phyloP scores from a whole-genome alignment of 2,888 invertebrate genomes.

The Rhopalosiphum nymphaeae region DNA sequence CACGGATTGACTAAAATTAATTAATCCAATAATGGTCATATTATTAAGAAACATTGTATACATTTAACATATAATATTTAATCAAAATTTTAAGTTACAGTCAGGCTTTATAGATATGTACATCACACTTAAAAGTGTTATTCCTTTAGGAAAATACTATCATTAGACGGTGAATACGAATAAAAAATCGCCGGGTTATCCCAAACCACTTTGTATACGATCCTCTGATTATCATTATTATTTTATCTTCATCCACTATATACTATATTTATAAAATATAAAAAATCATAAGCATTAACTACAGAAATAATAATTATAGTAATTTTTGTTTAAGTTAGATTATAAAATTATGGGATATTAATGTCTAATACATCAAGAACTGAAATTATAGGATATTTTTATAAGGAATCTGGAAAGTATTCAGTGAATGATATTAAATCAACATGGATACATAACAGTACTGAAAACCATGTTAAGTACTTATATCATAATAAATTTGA shows the following conservation, averaged over 20 bases:
- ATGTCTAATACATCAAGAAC: not conserved
- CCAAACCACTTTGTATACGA: not conserved
- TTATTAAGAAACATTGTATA: not conserved
- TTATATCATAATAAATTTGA: not conserved
- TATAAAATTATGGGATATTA: not conserved
- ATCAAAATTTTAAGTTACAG: not conserved
- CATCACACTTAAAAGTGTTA: not conserved
- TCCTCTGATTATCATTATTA: not conserved
- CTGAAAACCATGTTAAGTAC: not conserved
- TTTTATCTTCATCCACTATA: not conserved
- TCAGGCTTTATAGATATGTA: not conserved
- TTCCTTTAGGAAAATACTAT: not conserved
- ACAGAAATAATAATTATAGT: not conserved
- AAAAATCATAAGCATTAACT: not conserved
- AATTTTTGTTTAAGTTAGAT: not conserved
- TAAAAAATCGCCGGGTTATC: not conserved
- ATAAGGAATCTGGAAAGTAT: not conserved
- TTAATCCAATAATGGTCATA: not conserved
- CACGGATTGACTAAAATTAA: not conserved
- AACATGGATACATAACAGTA: not conserved
- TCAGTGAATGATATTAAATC: not conserved
- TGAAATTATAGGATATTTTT: not conserved
- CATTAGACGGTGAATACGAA: not conserved
- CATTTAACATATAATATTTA: not conserved
- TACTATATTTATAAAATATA: not conserved